Base-by-base conservation (phyloP, 2,888 invertebrate species). In the Agonum fuliginosum region DNA sequence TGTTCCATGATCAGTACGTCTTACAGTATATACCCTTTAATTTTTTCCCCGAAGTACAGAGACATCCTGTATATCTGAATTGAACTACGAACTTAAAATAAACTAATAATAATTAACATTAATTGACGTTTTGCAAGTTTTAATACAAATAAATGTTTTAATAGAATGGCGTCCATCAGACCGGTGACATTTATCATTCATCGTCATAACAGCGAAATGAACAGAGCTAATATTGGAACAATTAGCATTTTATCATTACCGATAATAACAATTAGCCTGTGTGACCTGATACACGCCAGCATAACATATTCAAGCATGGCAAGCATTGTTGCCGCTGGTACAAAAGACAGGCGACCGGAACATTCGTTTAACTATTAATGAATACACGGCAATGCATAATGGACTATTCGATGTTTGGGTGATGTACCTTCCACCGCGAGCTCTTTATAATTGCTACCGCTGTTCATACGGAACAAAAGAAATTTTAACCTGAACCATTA, bases 341-440 rank as follows among this genome's bases (percentile, higher is more conserved):
- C 54, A 54, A 54, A 54, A 54, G 54, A 54, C 54, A 54, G 8
- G 12, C 22, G 3, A 24, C 54, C 54, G 54, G 54, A 54, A 54
- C 54, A 54, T 54, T 27, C 22, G 24, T 22, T 54, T 54, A 54
- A 54, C 54, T 54, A 54, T 54, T 54, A 27, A 24, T 54, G 54
- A 54, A 54, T 27, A 27, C 54, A 54, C 54, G 27, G 22, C 8
- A n/a, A 27, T 24, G n/a, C 24, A 54, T 54, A 54, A 54, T 54
- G 54, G 54, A 12, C 27, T 54, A 8, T 6, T 12, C 46, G 14
- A 17, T 46, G 46, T 46, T 46, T 17, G 54, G 54, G 54, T 14
- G 22, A 54, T 54, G 24, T 54, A 27, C 24, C 24, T 54, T 27
- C 22, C 54, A 27, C 10, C 27, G 24, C 17, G 46, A 46, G 17